Percentiles rank a stretch among this genome's conserved stretches.
These are phyloP conservation scores for Rousettus madagascariensis DNA, from an alignment of 2,797 vertebrate species.

Conservation along the genomic window DNA sequence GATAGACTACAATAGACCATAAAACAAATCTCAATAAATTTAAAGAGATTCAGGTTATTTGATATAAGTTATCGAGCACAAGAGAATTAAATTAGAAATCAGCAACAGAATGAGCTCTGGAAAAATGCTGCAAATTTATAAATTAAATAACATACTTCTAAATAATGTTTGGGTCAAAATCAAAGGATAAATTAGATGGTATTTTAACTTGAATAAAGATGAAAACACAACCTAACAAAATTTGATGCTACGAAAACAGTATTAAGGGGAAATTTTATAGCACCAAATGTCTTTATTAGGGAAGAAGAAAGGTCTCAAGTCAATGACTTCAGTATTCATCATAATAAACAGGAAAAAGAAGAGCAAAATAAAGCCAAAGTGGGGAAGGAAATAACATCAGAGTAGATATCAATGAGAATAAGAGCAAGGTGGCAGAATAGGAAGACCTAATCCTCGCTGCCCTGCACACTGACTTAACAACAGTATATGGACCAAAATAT, in stretches of 20 bases:
- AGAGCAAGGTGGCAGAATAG: background rate
- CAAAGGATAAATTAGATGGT: background rate
- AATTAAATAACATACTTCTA: conserved; percentile 5
- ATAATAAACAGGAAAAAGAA: background rate
- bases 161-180: background rate
- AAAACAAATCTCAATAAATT: background rate
- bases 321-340: background rate
- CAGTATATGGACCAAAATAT: background rate
- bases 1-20: background rate
- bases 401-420: background rate
- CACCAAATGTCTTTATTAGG: background rate
- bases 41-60: background rate
- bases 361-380: background rate
- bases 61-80: background rate
- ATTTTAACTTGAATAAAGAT: background rate
- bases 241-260: background rate
- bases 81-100: background rate
- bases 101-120: background rate
- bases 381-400: background rate
- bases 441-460: background rate
- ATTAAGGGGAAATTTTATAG: background rate
- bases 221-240: background rate
- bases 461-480: background rate
- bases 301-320: background rate
- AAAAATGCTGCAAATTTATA: background rate